Percentiles rank a stretch among this genome's conserved stretches.
These are phyloP conservation scores for Agapostemon virescens DNA, from an alignment of 2,888 invertebrate genomes.

Conservation along the genomic window DNA sequence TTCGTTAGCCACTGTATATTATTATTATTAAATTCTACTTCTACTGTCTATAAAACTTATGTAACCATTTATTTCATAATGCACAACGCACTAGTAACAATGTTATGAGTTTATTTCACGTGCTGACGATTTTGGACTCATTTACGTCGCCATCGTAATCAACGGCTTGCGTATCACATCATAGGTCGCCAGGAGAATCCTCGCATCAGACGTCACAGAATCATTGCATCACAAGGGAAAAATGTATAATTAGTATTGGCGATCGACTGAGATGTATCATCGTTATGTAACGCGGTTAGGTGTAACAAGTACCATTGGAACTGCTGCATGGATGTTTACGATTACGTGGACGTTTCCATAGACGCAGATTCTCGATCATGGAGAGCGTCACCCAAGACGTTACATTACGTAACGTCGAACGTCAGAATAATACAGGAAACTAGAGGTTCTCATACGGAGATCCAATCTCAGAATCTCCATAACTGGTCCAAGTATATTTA, in stretches of 20 bases:
- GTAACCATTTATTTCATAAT: too few relatives aligned
- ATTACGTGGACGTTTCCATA: not conserved
- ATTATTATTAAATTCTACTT: too few relatives aligned
- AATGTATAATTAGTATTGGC: not conserved
- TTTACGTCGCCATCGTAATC: not conserved
- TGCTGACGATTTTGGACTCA: too few relatives aligned
- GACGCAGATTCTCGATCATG: not conserved
- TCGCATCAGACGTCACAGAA: not conserved
- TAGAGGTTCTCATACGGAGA: too few relatives aligned
- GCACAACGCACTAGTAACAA: too few relatives aligned
- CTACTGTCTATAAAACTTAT: too few relatives aligned
- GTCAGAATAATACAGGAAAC: slow-evolving; percentile 1
- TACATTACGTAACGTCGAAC: not conserved
- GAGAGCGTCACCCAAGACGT: not conserved
- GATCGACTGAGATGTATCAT: not conserved
- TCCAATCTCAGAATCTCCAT: too few relatives aligned
- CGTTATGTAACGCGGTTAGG: slow-evolving; percentile 5
- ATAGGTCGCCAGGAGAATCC: not conserved
- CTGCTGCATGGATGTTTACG: too few relatives aligned
- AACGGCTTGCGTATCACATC: not conserved
- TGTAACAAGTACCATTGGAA: not conserved
- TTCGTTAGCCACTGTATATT: too few relatives aligned
- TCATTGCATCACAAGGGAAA: not conserved
- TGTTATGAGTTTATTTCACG: too few relatives aligned
- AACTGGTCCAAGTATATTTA: too few relatives aligned